These are phyloP conservation scores for Scotopteryx bipunctaria DNA, from an alignment of 2,888 invertebrate species.

Conservation along the genomic window DNA sequence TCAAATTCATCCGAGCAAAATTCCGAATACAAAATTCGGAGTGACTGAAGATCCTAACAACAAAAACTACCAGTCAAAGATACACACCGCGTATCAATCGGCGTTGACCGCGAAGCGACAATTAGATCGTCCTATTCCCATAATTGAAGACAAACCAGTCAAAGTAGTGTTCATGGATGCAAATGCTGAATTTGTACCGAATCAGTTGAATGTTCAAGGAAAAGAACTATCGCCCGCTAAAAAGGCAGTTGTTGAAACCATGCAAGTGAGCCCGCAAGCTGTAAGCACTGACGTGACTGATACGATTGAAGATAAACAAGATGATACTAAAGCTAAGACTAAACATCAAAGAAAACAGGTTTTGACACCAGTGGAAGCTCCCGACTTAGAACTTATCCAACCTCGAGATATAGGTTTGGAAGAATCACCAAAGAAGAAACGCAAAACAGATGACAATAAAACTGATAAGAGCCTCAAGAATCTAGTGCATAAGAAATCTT, in stretches of 20 bases:
- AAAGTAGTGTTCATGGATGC: slow-evolving; percentile 73
- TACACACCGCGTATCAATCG: slow-evolving; percentile 72
- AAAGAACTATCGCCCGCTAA: slow-evolving; percentile 66
- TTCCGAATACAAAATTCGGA: slow-evolving; percentile 43
- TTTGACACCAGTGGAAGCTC: slow-evolving; percentile 71
- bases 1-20: slow-evolving; percentile 48
- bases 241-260: slow-evolving; percentile 46
- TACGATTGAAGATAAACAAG: slow-evolving; percentile 56
- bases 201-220: slow-evolving; percentile 65
- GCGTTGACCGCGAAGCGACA: slow-evolving; percentile 69
- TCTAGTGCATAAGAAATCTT: slow-evolving; percentile 70
- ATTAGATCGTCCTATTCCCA: slow-evolving; percentile 63
- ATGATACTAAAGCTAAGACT: slow-evolving; percentile 62
- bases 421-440: slow-evolving; percentile 69
- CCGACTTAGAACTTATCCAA: slow-evolving; percentile 75
- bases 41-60: slow-evolving; percentile 51
- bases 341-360: slow-evolving; percentile 80
- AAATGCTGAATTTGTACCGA: slow-evolving; percentile 55
- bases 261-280: slow-evolving; percentile 53
- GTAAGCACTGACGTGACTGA: slow-evolving; percentile 63
- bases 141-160: slow-evolving; percentile 77
- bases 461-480: slow-evolving; percentile 58
- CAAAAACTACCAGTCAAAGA: slow-evolving; percentile 69
- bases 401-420: slow-evolving; percentile 65
- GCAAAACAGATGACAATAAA: slow-evolving; percentile 62